phyloP scores from a whole-genome alignment of 1,140 invertebrate genomes.

The Sitodiplosis mosellana region DNA sequence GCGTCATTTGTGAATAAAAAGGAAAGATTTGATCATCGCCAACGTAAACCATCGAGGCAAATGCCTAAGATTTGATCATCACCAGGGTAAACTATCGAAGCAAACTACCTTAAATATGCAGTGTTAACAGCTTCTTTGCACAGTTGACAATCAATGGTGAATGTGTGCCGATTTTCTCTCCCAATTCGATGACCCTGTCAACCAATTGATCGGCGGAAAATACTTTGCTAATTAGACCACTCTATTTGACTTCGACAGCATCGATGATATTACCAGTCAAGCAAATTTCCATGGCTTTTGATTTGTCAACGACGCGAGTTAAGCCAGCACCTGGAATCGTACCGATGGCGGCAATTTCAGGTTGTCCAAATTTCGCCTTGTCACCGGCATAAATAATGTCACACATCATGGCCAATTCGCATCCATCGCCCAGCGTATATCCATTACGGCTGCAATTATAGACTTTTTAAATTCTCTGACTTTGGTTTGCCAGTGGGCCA shows the following conservation, averaged over 20 bases:
- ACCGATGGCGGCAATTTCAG: conserved; percentile 90
- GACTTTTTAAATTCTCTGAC: conserved; percentile 68
- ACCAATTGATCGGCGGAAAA: conserved; percentile 80
- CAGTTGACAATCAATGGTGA: conserved; percentile 74
- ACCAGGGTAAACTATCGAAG: too few relatives aligned
- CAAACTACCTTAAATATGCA: too few relatives aligned
- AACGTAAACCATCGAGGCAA: too few relatives aligned
- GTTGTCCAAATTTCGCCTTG: conserved; percentile 94
- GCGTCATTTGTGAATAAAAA: too few relatives aligned
- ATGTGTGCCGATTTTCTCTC: conserved; percentile 82
- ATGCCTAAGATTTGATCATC: too few relatives aligned
- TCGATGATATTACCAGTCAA: conserved; percentile 81
- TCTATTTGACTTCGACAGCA: conserved; percentile 79
- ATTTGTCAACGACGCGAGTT: conserved; percentile 79
- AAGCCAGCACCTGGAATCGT: conserved; percentile 95
- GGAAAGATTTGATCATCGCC: too few relatives aligned
- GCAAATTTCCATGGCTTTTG: conserved; percentile 98
- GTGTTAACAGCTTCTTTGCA: conserved; percentile 91
- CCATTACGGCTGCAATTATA: conserved; percentile 99
- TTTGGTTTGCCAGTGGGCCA: conserved; percentile 62
- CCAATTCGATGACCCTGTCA: conserved; percentile 76
- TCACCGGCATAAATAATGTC: conserved; percentile 98
- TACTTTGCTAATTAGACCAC: conserved; percentile 76
- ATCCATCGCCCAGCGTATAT: conserved; percentile 85
- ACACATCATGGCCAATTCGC: conserved; percentile 98